Conservation (phyloP, 2,113 vertebrate genomes). For the Pluvialis apricaria region DNA sequence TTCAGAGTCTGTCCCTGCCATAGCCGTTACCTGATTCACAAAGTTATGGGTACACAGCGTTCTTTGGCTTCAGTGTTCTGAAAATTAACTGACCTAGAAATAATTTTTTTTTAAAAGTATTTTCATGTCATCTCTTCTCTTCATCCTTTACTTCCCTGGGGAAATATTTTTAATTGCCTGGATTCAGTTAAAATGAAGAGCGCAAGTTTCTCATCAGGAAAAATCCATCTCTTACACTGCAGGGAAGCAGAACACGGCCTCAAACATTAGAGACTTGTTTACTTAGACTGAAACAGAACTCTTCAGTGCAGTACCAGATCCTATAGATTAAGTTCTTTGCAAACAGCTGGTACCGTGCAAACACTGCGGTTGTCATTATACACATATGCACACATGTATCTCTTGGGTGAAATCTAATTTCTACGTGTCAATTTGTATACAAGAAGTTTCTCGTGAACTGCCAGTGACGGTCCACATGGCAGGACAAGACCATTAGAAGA, state of each 20-base stretch:
- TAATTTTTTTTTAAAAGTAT: neutral
- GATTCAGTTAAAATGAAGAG: constrained; percentile 1
- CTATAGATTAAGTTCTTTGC: neutral
- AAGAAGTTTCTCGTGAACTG: no score
- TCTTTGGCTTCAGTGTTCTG: neutral
- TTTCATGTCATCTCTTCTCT: neutral
- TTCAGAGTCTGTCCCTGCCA: neutral
- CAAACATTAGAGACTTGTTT: neutral
- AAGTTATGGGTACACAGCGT: fast-evolving
- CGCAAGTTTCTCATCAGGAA: neutral
- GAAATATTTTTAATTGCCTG: constrained; percentile 40
- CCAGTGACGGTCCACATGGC: neutral
- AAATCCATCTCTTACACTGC: neutral
- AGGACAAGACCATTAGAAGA: neutral
- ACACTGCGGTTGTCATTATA: neutral
- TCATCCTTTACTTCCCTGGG: neutral
- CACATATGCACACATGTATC: neutral
- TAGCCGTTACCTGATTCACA: neutral
- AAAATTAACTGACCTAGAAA: constrained; percentile 39
- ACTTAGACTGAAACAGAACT: neutral
- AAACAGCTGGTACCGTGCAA: neutral
- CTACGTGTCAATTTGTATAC: no score
- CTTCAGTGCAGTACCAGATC: neutral
- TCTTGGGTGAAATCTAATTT: neutral
- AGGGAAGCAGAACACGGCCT: neutral